Evolutionary conservation across 2,113 vertebrate genomes (phyloP), one percentile per base, ranked within the genome.

Genomic region (Zeus faber): DNA sequence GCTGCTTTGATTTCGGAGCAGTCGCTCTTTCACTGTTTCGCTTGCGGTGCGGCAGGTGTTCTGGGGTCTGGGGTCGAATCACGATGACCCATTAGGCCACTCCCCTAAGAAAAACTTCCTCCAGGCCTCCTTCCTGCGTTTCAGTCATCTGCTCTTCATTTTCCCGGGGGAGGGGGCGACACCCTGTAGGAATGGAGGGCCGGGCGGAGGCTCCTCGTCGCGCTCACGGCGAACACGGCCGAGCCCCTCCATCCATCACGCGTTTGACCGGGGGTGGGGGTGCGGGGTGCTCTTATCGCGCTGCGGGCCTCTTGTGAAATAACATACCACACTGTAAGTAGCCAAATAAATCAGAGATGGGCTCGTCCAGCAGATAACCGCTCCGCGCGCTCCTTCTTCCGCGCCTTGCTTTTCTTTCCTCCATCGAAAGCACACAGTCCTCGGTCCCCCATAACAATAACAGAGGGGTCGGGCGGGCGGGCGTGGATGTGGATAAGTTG

Each of bases 251-350:
- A 60, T 49, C 25, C 60, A 50, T 45, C 35, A 29, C n/a, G n/a
- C n/a, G n/a, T n/a, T n/a, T 35, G 52, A 7, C 6, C 14, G 33
- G 7, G 33, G 7, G 5, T n/a, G 16, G 44, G 45, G 49, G 33
- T 49, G 54, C 2, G 47, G 25, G 16, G 25, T 22, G 29, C 21
- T 4, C 54, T 63, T 70, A 58, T 63, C 59, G 40, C 22, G 23
- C 53, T 33, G 55, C 18, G 37, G 37, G 57, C 50, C 46, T 54
- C 49, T 63, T 58, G 53, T 44, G 59, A 63, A 58, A 70, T 54
- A 58, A 54, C 53, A 70, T 53, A 54, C 59, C 60, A 49, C 29
- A 51, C n/a, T 62, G 64, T 56, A 44, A 35, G 51, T 63, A 58
- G 20, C 31, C 56, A 37, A 49, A 48, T 27, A 37, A 48, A 58